A percentile compares a stretch with the other conserved stretches of the same genome.
Conservation (phyloP, 1,140 invertebrate genomes). For the Bombus picipes region DNA sequence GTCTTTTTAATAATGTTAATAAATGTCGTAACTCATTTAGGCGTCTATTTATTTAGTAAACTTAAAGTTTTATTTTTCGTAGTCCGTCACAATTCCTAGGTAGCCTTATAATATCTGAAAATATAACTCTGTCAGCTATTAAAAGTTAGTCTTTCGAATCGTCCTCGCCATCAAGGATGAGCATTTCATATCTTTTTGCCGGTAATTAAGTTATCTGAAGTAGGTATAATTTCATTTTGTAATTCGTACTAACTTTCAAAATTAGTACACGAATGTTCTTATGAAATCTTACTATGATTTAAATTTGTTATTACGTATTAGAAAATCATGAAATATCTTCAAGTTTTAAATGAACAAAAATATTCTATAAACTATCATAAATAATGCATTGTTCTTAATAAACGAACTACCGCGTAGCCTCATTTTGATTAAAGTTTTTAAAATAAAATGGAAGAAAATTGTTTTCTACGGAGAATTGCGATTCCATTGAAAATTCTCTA, state of each 20-base stretch:
- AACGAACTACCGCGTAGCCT: not conserved
- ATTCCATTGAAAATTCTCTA: not conserved
- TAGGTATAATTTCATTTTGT: not conserved
- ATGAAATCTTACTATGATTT: not conserved
- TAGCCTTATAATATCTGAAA: not conserved
- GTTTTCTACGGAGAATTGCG: not conserved
- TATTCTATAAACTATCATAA: not conserved
- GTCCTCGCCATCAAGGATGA: not conserved
- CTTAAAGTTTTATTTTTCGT: not conserved
- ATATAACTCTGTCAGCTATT: not conserved
- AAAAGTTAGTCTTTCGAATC: not conserved
- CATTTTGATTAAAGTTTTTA: not conserved
- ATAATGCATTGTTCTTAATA: not conserved
- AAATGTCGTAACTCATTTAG: not conserved
- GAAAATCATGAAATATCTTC: not conserved
- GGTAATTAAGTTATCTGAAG: not conserved
- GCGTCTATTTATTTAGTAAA: not conserved
- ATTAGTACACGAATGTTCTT: not conserved
- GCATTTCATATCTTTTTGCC: not conserved
- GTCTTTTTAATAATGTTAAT: not conserved
- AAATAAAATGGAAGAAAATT: not conserved
- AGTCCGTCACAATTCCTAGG: not conserved
- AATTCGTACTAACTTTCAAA: not conserved
- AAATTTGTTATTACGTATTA: not conserved
- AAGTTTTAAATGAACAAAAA: not conserved